A percentile compares a stretch with the other conserved stretches of the same genome.
These are phyloP conservation scores for Yasuhikotakia modesta DNA, from an alignment of 2,797 vertebrate genomes.

Conservation along the genomic window DNA sequence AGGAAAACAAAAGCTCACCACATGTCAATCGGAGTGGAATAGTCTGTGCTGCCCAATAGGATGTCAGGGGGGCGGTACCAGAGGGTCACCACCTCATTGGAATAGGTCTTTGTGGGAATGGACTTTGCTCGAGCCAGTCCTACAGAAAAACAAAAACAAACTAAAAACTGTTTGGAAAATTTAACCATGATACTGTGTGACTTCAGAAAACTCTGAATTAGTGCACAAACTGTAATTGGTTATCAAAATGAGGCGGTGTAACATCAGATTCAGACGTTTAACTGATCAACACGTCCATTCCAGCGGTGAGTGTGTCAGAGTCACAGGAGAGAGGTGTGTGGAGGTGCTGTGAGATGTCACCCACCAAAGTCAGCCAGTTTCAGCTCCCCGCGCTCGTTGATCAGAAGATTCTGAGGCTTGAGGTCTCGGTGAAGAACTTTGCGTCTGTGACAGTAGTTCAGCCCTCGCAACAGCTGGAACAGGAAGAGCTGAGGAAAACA, in stretches of 20 bases:
- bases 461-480: conserved; percentile 82
- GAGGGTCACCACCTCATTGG: conserved; percentile 89
- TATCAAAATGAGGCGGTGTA: too few species aligned
- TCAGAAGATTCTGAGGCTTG: conserved; percentile 84
- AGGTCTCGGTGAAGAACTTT: conserved; percentile 84
- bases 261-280: neutral
- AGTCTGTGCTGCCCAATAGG: conserved; percentile 87
- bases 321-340: too few species aligned
- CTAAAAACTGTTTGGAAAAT: neutral
- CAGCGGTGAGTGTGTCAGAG: too few species aligned
- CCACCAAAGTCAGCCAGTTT: conserved; percentile 72
- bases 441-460: conserved; percentile 81
- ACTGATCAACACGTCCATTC: too few species aligned
- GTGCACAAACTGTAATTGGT: too few species aligned
- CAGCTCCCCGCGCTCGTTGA: conserved; percentile 82
- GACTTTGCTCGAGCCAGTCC: conserved; percentile 89
- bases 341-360: conserved; percentile 33
- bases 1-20: conserved; percentile 73
- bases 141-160: conserved; percentile 40
- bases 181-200: neutral
- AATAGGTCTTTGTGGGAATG: conserved; percentile 90
- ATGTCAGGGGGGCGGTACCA: conserved; percentile 92
- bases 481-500: conserved; percentile 75
- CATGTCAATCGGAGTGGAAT: conserved; percentile 93
- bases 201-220: too few species aligned